These are phyloP conservation scores for Cataglyphis altisquamis DNA, from an alignment of 2,888 invertebrate genomes.

Conservation along the genomic window DNA sequence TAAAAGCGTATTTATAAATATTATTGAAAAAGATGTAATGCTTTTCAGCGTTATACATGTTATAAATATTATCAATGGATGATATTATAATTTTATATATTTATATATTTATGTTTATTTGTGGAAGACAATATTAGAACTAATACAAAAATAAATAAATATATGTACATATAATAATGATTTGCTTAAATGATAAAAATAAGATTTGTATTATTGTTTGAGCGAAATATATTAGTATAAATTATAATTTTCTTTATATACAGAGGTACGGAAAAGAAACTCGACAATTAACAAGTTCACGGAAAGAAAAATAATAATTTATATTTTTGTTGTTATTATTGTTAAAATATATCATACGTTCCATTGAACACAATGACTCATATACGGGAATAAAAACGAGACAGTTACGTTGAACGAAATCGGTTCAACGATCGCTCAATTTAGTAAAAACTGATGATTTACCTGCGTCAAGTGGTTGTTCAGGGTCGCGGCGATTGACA, in stretches of 20 bases:
- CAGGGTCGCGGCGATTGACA: conserved; percentile 54
- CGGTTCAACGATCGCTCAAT: conserved; percentile 28
- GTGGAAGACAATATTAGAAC: background rate
- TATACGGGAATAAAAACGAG: background rate
- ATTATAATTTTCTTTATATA: background rate
- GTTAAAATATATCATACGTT: background rate
- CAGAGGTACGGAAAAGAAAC: background rate
- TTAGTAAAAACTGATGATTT: conserved; percentile 34
- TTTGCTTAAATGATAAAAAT: background rate
- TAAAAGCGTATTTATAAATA: background rate
- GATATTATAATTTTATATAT: background rate
- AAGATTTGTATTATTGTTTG: background rate
- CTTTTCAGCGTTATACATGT: background rate
- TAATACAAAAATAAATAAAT: background rate
- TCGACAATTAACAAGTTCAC: background rate
- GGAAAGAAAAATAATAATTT: background rate
- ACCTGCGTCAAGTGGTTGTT: conserved; percentile 47
- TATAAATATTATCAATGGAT: background rate
- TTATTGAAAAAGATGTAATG: background rate
- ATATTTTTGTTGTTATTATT: background rate
- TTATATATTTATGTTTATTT: background rate
- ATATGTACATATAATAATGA: no score
- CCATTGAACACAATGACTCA: background rate
- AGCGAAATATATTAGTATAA: background rate
- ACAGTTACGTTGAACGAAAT: conserved; percentile 9